Evolutionary conservation across 2,888 invertebrate genomes (phyloP), one percentile per base, ranked within the genome.

Genomic region (Rhyacophila evoluta): DNA sequence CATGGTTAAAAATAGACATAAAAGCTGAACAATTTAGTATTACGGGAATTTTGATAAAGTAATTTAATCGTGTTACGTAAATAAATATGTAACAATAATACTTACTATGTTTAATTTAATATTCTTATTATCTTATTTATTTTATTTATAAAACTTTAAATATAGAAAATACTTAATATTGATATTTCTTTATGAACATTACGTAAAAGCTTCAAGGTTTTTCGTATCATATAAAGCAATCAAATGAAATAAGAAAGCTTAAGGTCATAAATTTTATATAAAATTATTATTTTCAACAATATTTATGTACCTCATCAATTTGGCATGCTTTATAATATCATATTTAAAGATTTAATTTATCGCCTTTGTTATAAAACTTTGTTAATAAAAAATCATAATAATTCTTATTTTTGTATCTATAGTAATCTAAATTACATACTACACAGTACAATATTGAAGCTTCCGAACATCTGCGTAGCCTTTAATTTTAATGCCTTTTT

Each of bases 401-500:
- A 25, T 55, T 55, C 19, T 19, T 25, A 55, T 55, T 55, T 55
- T 55, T 55, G 55, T 55, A 55, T 55, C 25, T 25, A 19, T 25
- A 55, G 55, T 55, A 15, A 55, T 55, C 25, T 8, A 10, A 55
- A 55, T 55, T 55, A 55, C 25, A 55, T 25, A 55, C 10, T 55
- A 55, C 19, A 55, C 10, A 55, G 55, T 25, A 55, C 55, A 55
- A 55, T 55, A 15, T 55, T 55, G 2, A 55, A 55, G 55, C 55
- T 19, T 25, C 25, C 19, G 55, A 55, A 55, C 55, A 55, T 55
- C 55, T 55, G 55, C 55, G 25, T 6, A 55, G 55, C 55, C 55
- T 55, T 55, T 55, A 55, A 55, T 55, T 55, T 55, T 55, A 55
- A 55, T 55, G 55, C 19, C 25, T 8, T 55, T 55, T n/a, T 55